Base-by-base conservation (phyloP, 2,113 vertebrate genomes). In the Eidolon helvum region DNA sequence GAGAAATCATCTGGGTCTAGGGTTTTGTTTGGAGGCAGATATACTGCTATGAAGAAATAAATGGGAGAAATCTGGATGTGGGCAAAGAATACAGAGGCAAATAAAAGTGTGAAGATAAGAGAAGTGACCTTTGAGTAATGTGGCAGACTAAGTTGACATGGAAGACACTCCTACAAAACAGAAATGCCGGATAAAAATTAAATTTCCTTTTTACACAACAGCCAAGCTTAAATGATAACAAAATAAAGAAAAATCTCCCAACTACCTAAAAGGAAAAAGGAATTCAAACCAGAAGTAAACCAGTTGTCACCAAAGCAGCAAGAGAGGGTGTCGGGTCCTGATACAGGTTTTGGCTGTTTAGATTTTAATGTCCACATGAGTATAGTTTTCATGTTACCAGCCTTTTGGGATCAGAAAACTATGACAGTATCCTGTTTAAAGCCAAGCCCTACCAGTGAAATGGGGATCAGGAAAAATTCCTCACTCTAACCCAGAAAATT, bases 241-340 rank as follows among this genome's bases (percentile, higher is more conserved):
- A 48, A 96, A 74, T 88, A 88, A 87, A 43, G 55, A 30, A 30
- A 91, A 93, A 74, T 74, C n/a, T 95, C 65, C 48, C 35, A 84
- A 48, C 40, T 74, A 57, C 30, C 65, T 55, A 59, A 91, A 91
- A 88, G 66, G 79, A 83, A 94, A 95, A 75, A 33, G 45, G 33
- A 93, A 91, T 48, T 87, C 48, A 75, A 91, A 72, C 7, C 75
- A 87, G 30, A 95, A 91, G 61, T 88, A 96, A 97, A 66, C 48
- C 19, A 74, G 21, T 38, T 68, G 30, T 96, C 72, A 91, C 90
- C 78, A 93, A 45, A 30, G 63, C 53, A 87, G 4, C 80, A 90
- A 43, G 95, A 87, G 55, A 94, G 35, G 22, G 30, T 63, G 14
- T 83, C 30, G 55, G 66, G 57, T 43, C 18, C 33, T 83, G 80